A percentile compares a stretch with the other conserved stretches of the same genome.
phyloP scores from a whole-genome alignment of 1,140 invertebrate species.

The Lucilia cuprina region DNA sequence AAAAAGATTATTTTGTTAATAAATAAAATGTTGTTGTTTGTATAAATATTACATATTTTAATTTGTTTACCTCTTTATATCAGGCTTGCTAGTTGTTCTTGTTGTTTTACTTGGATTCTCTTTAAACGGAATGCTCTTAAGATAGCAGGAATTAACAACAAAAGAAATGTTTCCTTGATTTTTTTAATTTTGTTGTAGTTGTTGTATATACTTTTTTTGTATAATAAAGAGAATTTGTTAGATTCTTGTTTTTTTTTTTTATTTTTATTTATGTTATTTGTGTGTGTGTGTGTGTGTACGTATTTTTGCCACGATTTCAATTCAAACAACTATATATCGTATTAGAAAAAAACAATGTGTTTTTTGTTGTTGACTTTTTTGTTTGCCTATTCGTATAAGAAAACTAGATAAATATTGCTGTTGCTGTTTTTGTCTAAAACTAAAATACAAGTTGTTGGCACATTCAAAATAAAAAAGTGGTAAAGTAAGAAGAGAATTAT shows the following conservation, averaged over 20 bases:
- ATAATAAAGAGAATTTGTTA: not conserved
- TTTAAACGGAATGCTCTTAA: not conserved
- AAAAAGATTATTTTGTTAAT: too few species aligned
- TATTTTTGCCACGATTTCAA: slow-evolving; percentile 16
- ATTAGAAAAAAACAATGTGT: not conserved
- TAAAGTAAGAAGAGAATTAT: not conserved
- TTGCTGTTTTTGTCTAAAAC: not conserved
- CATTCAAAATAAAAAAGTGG: not conserved
- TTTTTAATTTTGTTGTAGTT: not conserved
- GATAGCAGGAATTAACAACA: not conserved
- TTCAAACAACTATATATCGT: slow-evolving; percentile 18
- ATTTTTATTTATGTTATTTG: not conserved
- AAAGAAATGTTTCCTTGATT: not conserved
- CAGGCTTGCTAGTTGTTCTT: not conserved
- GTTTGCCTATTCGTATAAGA: not conserved
- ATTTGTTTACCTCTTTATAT: not conserved
- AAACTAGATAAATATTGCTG: slow-evolving; percentile 2
- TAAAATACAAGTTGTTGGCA: slow-evolving; percentile 5
- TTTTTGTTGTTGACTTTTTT: too few species aligned
- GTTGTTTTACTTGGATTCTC: not conserved
- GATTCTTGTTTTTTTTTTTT: not conserved
- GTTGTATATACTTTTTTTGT: not conserved
- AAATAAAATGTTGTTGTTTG: not conserved
- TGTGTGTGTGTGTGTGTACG: not conserved
- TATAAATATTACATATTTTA: not conserved